Evolutionary conservation across 2,888 invertebrate species (phyloP).

Genomic region (Ditula angustiorana): DNA sequence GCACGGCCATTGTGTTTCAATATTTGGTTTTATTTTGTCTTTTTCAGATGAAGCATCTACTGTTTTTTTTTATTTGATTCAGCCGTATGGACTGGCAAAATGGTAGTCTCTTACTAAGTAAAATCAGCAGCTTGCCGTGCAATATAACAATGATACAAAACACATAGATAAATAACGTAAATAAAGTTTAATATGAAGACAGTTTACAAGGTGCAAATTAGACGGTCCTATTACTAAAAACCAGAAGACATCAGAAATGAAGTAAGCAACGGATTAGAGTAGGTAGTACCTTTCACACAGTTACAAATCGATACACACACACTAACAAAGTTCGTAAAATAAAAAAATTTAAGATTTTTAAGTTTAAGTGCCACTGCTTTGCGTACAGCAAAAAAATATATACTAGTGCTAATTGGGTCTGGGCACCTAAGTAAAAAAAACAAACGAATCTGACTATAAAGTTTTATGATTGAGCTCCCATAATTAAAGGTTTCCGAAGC

Average conservation of each 20-base stretch:
- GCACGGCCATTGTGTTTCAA: constrained; percentile 10
- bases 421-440: constrained; percentile 16
- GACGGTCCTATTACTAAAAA: too few species aligned
- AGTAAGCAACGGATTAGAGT: too few species aligned
- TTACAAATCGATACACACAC: background rate
- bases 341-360: too few species aligned
- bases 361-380: background rate
- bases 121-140: too few species aligned
- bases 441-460: constrained; percentile 14
- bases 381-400: background rate
- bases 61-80: background rate
- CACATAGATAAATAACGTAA: too few species aligned
- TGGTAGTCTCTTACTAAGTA: too few species aligned
- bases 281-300: too few species aligned
- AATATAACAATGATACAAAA: too few species aligned
- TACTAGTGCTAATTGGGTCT: background rate
- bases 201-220: too few species aligned
- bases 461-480: constrained; percentile 18
- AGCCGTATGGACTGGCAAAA: background rate
- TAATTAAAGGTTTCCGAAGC: background rate
- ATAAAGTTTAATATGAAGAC: too few species aligned
- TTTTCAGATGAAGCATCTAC: background rate
- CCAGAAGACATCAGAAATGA: too few species aligned
- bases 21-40: constrained; percentile 11
- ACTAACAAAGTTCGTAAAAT: background rate